Evolutionary conservation across 2,888 invertebrate genomes (phyloP).

Genomic region (Escarpia spicata): DNA sequence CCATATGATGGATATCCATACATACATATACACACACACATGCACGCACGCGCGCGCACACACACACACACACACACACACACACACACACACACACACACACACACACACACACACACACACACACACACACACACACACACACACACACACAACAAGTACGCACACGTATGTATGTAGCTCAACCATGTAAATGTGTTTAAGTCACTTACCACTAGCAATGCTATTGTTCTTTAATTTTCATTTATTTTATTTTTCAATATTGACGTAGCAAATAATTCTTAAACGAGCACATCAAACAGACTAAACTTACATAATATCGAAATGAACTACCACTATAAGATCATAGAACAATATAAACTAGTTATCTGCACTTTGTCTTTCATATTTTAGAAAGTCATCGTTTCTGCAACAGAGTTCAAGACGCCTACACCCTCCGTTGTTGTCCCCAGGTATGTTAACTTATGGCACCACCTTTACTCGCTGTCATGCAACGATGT

Average conservation of each 20-base stretch:
- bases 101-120: too few species aligned
- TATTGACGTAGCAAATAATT: not conserved
- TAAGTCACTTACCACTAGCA: not conserved
- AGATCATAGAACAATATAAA: not conserved
- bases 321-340: not conserved
- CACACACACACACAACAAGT: too few species aligned
- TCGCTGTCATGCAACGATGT: not conserved
- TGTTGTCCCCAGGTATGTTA: slow-evolving; percentile 71
- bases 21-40: too few species aligned
- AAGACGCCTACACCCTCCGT: slow-evolving; percentile 76
- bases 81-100: too few species aligned
- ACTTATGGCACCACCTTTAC: not conserved
- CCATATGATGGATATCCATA: not conserved
- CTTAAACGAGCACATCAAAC: not conserved
- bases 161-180: not conserved
- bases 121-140: too few species aligned
- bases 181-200: not conserved
- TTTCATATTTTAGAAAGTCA: slow-evolving; percentile 70
- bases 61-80: too few species aligned
- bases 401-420: slow-evolving; percentile 73
- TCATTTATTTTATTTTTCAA: not conserved
- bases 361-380: not conserved
- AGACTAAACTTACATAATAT: not conserved
- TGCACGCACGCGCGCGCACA: too few species aligned
- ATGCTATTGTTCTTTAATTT: not conserved